Percentiles rank a stretch among this genome's conserved stretches.
Evolutionary conservation across 2,113 vertebrate species (phyloP).

Genomic region (Ailurus styani): DNA sequence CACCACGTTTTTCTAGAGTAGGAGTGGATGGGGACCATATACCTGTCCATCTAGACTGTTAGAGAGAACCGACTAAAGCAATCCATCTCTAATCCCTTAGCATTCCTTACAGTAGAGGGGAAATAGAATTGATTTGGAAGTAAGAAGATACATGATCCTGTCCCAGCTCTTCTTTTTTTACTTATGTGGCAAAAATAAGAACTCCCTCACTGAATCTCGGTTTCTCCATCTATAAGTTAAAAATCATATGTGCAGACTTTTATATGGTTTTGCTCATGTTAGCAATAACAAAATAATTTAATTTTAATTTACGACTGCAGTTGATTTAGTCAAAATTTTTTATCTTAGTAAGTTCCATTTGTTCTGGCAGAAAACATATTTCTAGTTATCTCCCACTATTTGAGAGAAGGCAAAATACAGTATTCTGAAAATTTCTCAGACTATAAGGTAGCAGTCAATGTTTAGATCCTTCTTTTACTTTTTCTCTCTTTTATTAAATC

Average conservation of each 20-base stretch:
- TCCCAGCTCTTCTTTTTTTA: not conserved
- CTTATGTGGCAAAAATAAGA: not conserved
- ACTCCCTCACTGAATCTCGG: not conserved
- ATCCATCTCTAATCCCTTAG: too few species aligned
- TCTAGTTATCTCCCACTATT: not conserved
- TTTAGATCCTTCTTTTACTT: not conserved
- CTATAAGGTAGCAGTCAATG: not conserved
- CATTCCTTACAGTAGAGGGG: accelerated
- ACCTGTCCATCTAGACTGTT: not conserved
- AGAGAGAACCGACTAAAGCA: not conserved
- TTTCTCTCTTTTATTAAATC: not conserved
- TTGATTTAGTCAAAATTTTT: not conserved
- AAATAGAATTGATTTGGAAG: not conserved
- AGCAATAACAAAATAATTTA: not conserved
- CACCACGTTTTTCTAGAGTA: not conserved
- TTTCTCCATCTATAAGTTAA: not conserved
- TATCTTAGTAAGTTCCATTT: not conserved
- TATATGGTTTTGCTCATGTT: not conserved
- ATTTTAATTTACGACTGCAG: not conserved
- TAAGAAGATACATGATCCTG: not conserved
- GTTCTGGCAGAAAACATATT: not conserved
- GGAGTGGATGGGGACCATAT: not conserved
- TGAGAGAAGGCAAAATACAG: not conserved
- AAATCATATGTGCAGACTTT: not conserved
- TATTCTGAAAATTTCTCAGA: not conserved